phyloP scores from a whole-genome alignment of 2,888 invertebrate genomes.

The Oconnorella tubifera region DNA sequence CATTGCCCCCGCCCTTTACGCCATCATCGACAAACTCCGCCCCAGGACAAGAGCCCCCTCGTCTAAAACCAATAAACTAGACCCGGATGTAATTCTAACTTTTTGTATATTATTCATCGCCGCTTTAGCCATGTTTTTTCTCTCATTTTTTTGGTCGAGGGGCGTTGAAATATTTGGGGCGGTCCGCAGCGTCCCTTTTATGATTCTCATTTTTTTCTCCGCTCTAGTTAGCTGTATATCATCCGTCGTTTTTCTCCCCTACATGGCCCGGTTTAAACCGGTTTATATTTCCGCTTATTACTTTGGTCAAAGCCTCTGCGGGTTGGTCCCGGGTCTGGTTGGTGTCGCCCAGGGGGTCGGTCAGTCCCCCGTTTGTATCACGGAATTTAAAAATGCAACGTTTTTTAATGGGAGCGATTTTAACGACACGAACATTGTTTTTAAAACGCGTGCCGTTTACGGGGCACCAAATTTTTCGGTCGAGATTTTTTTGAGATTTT shows the following conservation, averaged over 20 bases:
- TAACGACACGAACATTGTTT: not conserved
- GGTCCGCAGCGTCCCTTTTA: conserved; percentile 57
- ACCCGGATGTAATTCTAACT: not conserved
- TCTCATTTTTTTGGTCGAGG: conserved; percentile 60
- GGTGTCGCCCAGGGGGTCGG: conserved; percentile 75
- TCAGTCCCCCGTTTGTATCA: conserved; percentile 55
- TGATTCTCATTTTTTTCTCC: conserved; percentile 66
- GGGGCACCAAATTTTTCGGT: conserved; percentile 65
- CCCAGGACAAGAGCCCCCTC: too few species aligned
- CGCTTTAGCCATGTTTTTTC: conserved; percentile 41
- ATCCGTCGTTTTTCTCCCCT: conserved; percentile 80
- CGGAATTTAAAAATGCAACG: too few species aligned
- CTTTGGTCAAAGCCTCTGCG: conserved; percentile 64
- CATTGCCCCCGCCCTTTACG: conserved; percentile 20
- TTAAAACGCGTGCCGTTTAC: too few species aligned
- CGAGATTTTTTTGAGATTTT: conserved; percentile 64
- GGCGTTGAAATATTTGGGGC: conserved; percentile 60
- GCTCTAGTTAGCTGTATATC: conserved; percentile 77
- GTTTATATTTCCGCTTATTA: conserved; percentile 76
- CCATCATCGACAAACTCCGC: conserved; percentile 14
- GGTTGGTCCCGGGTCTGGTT: conserved; percentile 74
- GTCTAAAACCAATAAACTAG: not conserved
- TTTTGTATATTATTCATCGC: conserved; percentile 2
- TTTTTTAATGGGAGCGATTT: conserved; percentile 32
- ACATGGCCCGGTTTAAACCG: conserved; percentile 68